These are phyloP conservation scores for Laspeyria flexula DNA, from an alignment of 2,888 invertebrate genomes.

Conservation along the genomic window DNA sequence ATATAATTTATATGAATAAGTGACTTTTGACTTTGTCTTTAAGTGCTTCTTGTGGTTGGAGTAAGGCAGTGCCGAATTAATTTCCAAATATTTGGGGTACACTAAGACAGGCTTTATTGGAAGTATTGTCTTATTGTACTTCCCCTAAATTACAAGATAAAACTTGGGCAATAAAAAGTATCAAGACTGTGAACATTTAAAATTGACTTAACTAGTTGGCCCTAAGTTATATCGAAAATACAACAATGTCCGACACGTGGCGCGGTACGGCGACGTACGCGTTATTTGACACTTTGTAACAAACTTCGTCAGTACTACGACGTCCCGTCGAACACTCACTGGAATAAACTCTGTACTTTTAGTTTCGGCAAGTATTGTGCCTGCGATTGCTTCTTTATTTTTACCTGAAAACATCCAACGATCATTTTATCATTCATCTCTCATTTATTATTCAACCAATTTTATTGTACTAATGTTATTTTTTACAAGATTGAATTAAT, in stretches of 20 bases:
- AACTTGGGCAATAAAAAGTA: slow-evolving; percentile 10
- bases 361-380: slow-evolving; percentile 74
- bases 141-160: too few relatives aligned
- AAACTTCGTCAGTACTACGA: neutral
- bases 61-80: too few relatives aligned
- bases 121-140: too few relatives aligned
- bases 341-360: slow-evolving; percentile 79
- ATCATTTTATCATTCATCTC: neutral
- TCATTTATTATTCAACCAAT: too few relatives aligned
- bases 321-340: slow-evolving; percentile 55
- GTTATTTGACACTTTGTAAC: slow-evolving; percentile 23
- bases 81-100: too few relatives aligned
- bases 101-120: too few relatives aligned
- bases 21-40: too few relatives aligned
- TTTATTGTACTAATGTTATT: too few relatives aligned
- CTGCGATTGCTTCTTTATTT: slow-evolving; percentile 66
- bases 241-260: slow-evolving; percentile 30
- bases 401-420: slow-evolving; percentile 63
- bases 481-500: too few relatives aligned
- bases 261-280: too few relatives aligned
- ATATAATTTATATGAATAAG: too few relatives aligned
- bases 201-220: slow-evolving; percentile 56
- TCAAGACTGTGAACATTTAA: slow-evolving; percentile 1
- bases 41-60: too few relatives aligned
- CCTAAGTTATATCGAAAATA: slow-evolving; percentile 50